phyloP scores from a whole-genome alignment of 1,140 invertebrate species.

The Brachionus angularis region DNA sequence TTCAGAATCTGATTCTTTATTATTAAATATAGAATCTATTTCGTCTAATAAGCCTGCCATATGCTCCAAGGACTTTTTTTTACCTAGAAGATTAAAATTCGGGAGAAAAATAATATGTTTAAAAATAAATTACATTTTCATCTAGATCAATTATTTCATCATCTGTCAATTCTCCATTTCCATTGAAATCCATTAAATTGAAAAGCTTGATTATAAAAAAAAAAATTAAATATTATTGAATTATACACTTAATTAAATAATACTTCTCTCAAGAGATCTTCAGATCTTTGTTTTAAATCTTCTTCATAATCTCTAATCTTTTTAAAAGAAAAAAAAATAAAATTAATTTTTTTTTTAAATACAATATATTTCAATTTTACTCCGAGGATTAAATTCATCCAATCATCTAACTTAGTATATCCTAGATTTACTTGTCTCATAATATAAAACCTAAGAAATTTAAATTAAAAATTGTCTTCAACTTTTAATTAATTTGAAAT shows the following conservation, averaged over 20 bases:
- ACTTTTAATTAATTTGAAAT: neutral
- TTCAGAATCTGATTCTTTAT: neutral
- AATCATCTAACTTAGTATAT: conserved; percentile 3
- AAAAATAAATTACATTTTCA: conserved; percentile 10
- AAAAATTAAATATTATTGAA: neutral
- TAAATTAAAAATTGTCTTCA: neutral
- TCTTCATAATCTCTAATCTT: neutral
- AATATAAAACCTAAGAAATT: neutral
- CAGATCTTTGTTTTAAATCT: neutral
- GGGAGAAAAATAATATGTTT: neutral
- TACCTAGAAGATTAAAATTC: neutral
- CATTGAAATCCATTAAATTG: conserved; percentile 25
- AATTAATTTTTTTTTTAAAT: neutral
- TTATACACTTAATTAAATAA: neutral
- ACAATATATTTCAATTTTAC: neutral
- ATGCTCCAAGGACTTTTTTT: conserved; percentile 8
- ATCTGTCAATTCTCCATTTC: neutral
- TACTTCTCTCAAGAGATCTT: neutral
- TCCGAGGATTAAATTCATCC: conserved; percentile 5
- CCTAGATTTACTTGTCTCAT: conserved; percentile 40
- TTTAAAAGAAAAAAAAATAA: neutral
- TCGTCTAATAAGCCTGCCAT: conserved; percentile 5
- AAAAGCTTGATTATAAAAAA: conserved; percentile 22
- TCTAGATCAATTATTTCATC: conserved; percentile 22
- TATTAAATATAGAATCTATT: too few species aligned